Conservation (phyloP, 2,797 vertebrate genomes). For the Chloroceryle amazona region DNA sequence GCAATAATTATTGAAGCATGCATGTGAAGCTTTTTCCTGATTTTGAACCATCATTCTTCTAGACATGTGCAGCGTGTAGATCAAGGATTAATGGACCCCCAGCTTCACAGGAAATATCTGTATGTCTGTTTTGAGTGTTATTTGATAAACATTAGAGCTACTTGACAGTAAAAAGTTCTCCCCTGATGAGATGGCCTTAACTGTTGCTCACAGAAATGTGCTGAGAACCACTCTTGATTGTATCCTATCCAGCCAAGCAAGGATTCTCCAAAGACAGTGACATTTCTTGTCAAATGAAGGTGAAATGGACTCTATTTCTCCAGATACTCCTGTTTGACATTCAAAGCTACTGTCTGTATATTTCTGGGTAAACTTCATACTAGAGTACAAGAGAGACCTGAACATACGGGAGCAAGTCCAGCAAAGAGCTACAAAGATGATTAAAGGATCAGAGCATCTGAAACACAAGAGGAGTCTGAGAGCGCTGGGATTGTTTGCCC, state of each 20-base stretch:
- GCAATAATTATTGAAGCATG: background rate
- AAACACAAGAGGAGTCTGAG: background rate
- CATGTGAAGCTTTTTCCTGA: background rate
- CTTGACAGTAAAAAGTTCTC: background rate
- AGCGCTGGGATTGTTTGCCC: background rate
- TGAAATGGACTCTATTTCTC: background rate
- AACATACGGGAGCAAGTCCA: background rate
- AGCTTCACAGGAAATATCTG: background rate
- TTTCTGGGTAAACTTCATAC: background rate
- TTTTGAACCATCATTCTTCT: background rate
- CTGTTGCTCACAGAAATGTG: accelerated
- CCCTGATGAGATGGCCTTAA: background rate
- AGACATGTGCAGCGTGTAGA: accelerated
- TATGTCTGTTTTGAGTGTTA: background rate
- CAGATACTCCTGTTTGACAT: background rate
- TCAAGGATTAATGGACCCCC: background rate
- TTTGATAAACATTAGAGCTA: background rate
- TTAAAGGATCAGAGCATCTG: background rate
- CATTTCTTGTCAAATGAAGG: background rate
- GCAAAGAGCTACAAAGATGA: background rate
- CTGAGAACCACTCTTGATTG: background rate
- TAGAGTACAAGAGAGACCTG: background rate
- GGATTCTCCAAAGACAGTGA: background rate
- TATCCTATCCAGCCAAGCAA: background rate
- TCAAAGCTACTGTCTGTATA: background rate